Conservation (phyloP, 2,797 vertebrate genomes). For the Ptychadena robeensis region DNA sequence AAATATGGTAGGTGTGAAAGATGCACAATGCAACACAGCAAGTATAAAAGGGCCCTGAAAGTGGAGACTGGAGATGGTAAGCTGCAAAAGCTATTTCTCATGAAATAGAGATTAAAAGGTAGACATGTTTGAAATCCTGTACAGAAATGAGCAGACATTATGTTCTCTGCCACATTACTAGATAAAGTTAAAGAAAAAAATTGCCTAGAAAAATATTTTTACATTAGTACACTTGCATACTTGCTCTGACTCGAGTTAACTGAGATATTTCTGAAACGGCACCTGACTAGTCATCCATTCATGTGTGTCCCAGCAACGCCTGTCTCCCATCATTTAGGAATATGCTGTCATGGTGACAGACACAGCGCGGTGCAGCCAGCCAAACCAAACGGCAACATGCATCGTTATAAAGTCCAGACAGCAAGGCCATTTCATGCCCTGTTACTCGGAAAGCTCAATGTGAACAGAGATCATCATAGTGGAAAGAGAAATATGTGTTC, state of each 20-base stretch:
- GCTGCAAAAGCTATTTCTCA: too few species aligned
- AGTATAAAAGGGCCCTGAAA: too few species aligned
- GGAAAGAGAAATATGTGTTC: not conserved
- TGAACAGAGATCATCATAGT: not conserved
- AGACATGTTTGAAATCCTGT: too few species aligned
- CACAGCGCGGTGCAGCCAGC: not conserved
- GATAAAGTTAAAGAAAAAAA: too few species aligned
- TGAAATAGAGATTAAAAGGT: too few species aligned
- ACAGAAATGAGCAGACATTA: too few species aligned
- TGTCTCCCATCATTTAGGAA: not conserved
- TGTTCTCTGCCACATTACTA: too few species aligned
- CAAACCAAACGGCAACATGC: not conserved
- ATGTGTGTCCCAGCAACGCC: not conserved
- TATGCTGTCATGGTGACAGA: not conserved
- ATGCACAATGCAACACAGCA: too few species aligned
- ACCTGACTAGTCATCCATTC: not conserved
- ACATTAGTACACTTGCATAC: not conserved
- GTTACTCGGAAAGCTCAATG: not conserved
- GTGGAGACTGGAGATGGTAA: too few species aligned
- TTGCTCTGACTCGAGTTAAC: not conserved
- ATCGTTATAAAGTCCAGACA: not conserved
- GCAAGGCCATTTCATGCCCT: not conserved
- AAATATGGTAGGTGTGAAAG: too few species aligned
- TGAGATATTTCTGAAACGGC: not conserved
- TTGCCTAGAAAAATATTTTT: too few species aligned